phyloP scores from a whole-genome alignment of 2,888 invertebrate species.

The Eumacrocentrus americanus region DNA sequence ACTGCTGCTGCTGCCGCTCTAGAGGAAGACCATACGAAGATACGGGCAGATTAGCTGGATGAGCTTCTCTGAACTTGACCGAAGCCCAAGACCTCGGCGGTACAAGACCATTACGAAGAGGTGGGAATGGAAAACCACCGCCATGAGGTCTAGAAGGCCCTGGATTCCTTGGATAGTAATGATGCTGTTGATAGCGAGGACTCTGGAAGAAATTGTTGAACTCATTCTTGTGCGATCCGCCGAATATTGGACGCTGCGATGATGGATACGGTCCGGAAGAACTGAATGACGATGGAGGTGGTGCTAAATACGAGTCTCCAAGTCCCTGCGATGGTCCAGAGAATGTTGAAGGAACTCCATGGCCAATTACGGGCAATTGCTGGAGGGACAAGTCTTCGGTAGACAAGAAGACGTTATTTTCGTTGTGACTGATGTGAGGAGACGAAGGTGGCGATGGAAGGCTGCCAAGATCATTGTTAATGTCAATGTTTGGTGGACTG shows the following conservation, averaged over 20 bases:
- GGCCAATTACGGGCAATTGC: background rate
- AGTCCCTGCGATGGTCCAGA: background rate
- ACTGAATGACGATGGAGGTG: conserved; percentile 31
- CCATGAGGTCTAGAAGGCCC: conserved; percentile 31
- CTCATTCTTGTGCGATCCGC: conserved; percentile 30
- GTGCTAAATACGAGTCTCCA: conserved; percentile 14
- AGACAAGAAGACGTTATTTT: background rate
- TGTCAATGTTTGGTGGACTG: conserved; percentile 1
- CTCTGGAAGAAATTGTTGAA: conserved; percentile 20
- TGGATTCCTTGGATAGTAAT: conserved; percentile 35
- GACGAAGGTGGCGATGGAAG: conserved; percentile 31
- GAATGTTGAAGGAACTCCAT: conserved; percentile 1
- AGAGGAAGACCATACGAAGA: background rate
- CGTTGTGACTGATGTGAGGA: background rate
- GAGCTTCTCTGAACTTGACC: background rate
- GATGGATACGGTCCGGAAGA: conserved; percentile 55
- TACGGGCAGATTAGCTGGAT: background rate
- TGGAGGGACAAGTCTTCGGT: background rate
- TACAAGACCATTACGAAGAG: conserved; percentile 45
- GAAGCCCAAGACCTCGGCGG: conserved; percentile 62
- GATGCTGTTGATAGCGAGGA: conserved; percentile 59
- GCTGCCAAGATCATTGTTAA: background rate
- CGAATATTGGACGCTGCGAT: conserved; percentile 48
- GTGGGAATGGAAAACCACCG: conserved; percentile 37
- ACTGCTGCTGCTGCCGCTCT: background rate